phyloP scores from a whole-genome alignment of 2,888 invertebrate genomes.

The Mylabris sibirica region DNA sequence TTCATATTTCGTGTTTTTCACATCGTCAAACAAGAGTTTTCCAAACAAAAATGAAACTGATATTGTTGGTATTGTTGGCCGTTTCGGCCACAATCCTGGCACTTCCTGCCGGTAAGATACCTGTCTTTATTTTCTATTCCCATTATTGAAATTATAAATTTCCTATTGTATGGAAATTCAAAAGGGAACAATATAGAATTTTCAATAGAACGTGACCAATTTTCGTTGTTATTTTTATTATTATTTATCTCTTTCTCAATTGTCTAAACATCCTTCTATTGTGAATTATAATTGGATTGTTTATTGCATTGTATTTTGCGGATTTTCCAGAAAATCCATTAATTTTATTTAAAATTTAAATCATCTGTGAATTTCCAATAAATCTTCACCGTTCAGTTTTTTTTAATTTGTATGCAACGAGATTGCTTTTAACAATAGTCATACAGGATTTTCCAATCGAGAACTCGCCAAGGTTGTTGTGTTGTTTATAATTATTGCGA shows the following conservation, averaged over 20 bases:
- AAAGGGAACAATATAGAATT: not conserved
- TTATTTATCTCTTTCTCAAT: too few species aligned
- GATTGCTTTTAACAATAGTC: not conserved
- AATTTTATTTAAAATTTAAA: not conserved
- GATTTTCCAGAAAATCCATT: too few species aligned
- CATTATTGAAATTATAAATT: not conserved
- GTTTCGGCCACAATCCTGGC: not conserved
- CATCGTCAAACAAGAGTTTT: not conserved
- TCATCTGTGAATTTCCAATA: not conserved
- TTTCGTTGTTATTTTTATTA: too few species aligned
- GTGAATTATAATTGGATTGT: too few species aligned
- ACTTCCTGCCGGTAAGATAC: not conserved
- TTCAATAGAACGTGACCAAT: not conserved
- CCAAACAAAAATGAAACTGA: not conserved
- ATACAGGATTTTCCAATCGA: slow-evolving; percentile 4
- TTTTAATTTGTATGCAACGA: not conserved
- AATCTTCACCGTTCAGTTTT: not conserved
- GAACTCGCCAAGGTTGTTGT: not conserved
- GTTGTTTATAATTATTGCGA: not conserved
- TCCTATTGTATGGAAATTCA: not conserved
- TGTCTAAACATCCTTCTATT: too few species aligned
- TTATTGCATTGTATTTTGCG: too few species aligned
- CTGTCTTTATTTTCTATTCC: not conserved
- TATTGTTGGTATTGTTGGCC: not conserved
- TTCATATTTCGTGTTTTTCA: not conserved